A percentile compares a stretch with the other conserved stretches of the same genome.
These are phyloP conservation scores for Forbesichthys papilliferus DNA, from an alignment of 2,113 vertebrate genomes.

Conservation along the genomic window DNA sequence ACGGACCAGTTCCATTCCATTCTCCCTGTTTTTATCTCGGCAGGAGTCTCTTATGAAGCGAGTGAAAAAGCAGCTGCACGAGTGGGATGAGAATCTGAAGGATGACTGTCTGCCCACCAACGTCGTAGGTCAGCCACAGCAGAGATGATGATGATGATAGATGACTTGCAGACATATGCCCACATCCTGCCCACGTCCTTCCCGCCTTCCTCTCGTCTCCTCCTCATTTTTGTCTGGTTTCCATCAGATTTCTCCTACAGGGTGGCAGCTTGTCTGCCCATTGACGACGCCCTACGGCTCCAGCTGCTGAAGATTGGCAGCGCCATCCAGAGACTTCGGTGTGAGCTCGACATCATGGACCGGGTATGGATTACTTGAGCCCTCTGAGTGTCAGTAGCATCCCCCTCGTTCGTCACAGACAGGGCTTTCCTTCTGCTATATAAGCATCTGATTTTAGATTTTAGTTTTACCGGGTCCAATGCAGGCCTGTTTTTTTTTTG, in stretches of 20 bases:
- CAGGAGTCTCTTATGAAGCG: slow-evolving; percentile 97
- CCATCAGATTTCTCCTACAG: slow-evolving; percentile 91
- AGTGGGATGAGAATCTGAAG: slow-evolving; percentile 98
- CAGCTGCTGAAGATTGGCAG: slow-evolving; percentile 94
- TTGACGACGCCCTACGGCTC: slow-evolving; percentile 90
- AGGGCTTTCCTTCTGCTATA: not conserved
- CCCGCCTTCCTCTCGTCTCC: not conserved
- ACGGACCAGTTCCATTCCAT: slow-evolving; percentile 26
- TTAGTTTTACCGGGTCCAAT: not conserved
- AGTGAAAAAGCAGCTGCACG: slow-evolving; percentile 93
- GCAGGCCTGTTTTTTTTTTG: not conserved
- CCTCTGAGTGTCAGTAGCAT: not conserved
- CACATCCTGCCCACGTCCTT: not conserved
- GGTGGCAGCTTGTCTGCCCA: slow-evolving; percentile 95
- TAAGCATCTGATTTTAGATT: not conserved
- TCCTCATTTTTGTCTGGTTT: slow-evolving; percentile 5
- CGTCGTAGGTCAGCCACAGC: slow-evolving; percentile 83
- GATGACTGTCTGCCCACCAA: slow-evolving; percentile 96
- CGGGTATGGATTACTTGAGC: slow-evolving; percentile 76
- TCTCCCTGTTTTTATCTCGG: slow-evolving; percentile 47
- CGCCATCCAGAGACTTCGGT: slow-evolving; percentile 93
- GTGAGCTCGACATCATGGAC: slow-evolving; percentile 97
- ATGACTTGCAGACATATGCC: slow-evolving; percentile 12
- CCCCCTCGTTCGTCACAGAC: not conserved
- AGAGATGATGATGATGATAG: slow-evolving; percentile 29